phyloP scores from a whole-genome alignment of 2,888 invertebrate genomes.

The Acronicta psi region DNA sequence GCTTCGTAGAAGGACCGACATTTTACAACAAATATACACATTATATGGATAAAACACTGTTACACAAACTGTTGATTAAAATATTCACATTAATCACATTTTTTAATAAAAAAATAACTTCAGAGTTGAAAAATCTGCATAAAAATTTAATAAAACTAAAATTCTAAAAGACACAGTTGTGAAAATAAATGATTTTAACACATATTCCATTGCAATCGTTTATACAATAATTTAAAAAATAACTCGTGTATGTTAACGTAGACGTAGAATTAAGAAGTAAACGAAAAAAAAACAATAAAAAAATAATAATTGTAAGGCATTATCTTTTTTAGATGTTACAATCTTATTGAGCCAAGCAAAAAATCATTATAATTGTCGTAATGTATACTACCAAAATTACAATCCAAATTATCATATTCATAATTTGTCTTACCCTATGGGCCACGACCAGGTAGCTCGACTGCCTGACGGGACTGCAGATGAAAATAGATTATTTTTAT shows the following conservation, averaged over 20 bases:
- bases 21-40: conserved; percentile 30
- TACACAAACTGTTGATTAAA: conserved; percentile 3
- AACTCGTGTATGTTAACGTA: conserved; percentile 42
- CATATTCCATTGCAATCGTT: conserved; percentile 21
- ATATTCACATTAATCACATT: conserved; percentile 10
- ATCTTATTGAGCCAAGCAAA: conserved; percentile 1
- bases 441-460: too few relatives aligned
- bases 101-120: too few relatives aligned
- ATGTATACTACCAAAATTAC: too few relatives aligned
- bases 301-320: conserved; percentile 43
- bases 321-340: conserved; percentile 36
- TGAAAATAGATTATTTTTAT: too few relatives aligned
- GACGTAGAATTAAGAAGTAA: conserved; percentile 26
- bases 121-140: conserved; percentile 50
- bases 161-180: conserved; percentile 27
- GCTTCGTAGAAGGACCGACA: conserved; percentile 30
- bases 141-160: conserved; percentile 11
- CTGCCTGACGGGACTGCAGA: too few relatives aligned
- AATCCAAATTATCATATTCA: too few relatives aligned
- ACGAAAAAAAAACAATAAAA: conserved; percentile 39
- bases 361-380: too few relatives aligned
- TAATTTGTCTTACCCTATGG: too few relatives aligned
- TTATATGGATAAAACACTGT: conserved; percentile 20
- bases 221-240: conserved; percentile 12
- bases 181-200: conserved; percentile 6